phyloP scores from a whole-genome alignment of 2,797 vertebrate genomes.

The Carapus acus region DNA sequence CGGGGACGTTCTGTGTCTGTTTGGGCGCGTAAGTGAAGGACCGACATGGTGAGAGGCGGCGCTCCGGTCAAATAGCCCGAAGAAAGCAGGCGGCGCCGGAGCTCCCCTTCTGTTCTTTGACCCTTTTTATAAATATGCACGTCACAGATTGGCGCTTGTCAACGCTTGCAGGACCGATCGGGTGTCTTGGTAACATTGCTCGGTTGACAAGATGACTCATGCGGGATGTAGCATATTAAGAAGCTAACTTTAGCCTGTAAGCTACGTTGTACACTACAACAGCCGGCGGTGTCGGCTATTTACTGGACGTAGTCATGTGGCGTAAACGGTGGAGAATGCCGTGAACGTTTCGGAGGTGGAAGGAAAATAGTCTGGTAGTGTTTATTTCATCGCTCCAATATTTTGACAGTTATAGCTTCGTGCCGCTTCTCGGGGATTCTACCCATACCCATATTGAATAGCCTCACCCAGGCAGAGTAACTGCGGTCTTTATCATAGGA shows the following conservation, averaged over 20 bases:
- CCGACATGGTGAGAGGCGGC: constrained; percentile 9
- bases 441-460: constrained; percentile 47
- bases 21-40: constrained; percentile 64
- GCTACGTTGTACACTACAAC: constrained; percentile 37
- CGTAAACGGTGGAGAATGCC: constrained; percentile 47
- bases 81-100: neutral
- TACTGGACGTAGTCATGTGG: constrained; percentile 49
- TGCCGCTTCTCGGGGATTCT: constrained; percentile 33
- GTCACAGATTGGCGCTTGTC: rapidly evolving
- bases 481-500: constrained; percentile 57
- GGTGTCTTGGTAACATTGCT: constrained; percentile 8
- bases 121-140: rapidly evolving
- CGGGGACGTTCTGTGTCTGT: constrained; percentile 30
- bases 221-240: constrained; percentile 52
- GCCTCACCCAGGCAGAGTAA: constrained; percentile 42
- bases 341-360: constrained; percentile 16
- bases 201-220: constrained; percentile 59
- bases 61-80: neutral
- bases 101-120: neutral
- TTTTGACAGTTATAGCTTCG: constrained; percentile 7
- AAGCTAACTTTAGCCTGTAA: constrained; percentile 48
- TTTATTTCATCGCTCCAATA: neutral
- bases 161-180: rapidly evolving
- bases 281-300: constrained; percentile 53
- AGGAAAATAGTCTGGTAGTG: constrained; percentile 8